These are phyloP conservation scores for Amblyjoppa proteus DNA, from an alignment of 2,888 invertebrate genomes.

Conservation along the genomic window DNA sequence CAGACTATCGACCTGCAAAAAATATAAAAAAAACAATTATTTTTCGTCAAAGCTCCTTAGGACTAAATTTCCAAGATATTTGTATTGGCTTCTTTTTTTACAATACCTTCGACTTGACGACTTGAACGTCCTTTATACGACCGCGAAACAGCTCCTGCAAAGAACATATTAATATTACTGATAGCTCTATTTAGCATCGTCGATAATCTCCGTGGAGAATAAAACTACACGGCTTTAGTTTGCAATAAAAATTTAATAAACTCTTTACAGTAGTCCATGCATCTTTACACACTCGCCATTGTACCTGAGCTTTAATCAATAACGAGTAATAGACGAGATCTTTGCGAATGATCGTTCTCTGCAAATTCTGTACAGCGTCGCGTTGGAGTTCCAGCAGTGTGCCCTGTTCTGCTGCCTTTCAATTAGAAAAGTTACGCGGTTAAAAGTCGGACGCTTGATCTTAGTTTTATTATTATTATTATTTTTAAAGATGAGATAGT, in stretches of 20 bases:
- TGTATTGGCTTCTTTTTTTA: not conserved
- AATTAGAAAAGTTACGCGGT: constrained; percentile 43
- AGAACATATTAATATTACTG: constrained; percentile 37
- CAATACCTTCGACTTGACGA: constrained; percentile 75
- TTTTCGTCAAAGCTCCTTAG: not conserved
- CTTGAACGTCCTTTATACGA: constrained; percentile 68
- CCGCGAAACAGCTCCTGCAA: constrained; percentile 72
- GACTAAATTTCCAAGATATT: not conserved
- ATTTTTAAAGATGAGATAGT: not conserved
- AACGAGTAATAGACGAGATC: constrained; percentile 78
- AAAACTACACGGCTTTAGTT: constrained; percentile 14
- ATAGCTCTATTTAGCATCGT: not conserved
- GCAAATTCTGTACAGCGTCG: constrained; percentile 76
- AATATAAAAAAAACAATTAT: constrained; percentile 11
- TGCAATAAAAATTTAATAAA: constrained; percentile 29
- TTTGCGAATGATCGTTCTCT: constrained; percentile 75
- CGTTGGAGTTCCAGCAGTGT: constrained; percentile 79
- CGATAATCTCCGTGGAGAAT: constrained; percentile 35
- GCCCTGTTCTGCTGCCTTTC: constrained; percentile 80
- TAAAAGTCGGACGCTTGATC: constrained; percentile 9
- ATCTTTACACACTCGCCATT: constrained; percentile 33
- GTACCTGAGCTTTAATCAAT: constrained; percentile 79
- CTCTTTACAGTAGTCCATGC: constrained; percentile 24
- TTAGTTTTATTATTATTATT: not conserved
- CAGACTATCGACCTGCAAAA: constrained; percentile 73